Conservation (phyloP, 2,113 vertebrate species). For the Dendropsophus ebraccatus region DNA sequence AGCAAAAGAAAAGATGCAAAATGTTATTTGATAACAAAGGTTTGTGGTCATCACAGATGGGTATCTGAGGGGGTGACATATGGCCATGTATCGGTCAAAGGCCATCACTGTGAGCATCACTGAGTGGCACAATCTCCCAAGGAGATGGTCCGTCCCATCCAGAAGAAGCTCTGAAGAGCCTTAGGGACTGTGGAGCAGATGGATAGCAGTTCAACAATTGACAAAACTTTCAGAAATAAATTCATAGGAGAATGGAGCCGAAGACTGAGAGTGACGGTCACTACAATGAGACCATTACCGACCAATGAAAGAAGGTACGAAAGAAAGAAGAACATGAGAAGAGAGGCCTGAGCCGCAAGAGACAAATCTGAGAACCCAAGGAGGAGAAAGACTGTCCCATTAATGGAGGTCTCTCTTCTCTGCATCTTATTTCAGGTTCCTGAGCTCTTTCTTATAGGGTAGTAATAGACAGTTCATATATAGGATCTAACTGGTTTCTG, state of each 20-base stretch:
- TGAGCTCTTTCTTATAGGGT: too few relatives aligned
- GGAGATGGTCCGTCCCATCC: constrained; percentile 10
- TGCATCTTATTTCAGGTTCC: too few relatives aligned
- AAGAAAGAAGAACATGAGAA: not conserved
- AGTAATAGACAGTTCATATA: too few relatives aligned
- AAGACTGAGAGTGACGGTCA: not conserved
- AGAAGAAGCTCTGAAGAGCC: not conserved
- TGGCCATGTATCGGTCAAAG: too few relatives aligned
- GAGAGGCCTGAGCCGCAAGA: not conserved
- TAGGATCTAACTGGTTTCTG: too few relatives aligned
- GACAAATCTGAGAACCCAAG: constrained; percentile 39
- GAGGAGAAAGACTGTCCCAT: not conserved
- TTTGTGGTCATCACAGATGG: constrained; percentile 24
- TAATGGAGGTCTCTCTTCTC: not conserved
- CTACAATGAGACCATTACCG: constrained; percentile 34
- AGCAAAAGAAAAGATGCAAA: too few relatives aligned
- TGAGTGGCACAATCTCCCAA: constrained; percentile 27
- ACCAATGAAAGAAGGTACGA: not conserved
- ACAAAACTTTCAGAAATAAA: constrained; percentile 46
- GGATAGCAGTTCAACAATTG: not conserved
- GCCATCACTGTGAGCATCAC: not conserved
- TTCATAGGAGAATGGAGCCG: constrained; percentile 40
- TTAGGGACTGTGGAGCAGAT: constrained; percentile 42
- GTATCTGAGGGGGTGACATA: constrained; percentile 5
- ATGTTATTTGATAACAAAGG: not conserved